Evolutionary conservation across 2,888 invertebrate species (phyloP), one percentile per base, ranked within the genome.

Genomic region (Patella caerulea): DNA sequence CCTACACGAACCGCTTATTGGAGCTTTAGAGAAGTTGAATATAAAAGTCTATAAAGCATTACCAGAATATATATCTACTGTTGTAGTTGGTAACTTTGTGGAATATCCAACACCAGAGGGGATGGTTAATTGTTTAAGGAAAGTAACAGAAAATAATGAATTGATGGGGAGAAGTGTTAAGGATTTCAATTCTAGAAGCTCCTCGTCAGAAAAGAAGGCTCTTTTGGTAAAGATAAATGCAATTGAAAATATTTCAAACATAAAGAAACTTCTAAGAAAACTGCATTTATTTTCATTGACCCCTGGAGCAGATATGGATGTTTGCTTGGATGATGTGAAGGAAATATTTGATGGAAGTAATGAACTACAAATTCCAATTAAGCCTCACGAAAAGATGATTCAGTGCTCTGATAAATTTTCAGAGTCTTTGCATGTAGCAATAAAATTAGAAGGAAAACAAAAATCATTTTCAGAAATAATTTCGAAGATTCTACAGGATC

Each of bases 21-120:
- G 45, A 45, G 45, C 45, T 45, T 45, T 45, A 45, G 24, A 65
- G 14, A 65, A 65, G 12, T 14, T 65, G 19, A 24, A 24, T 24
- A 24, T 65, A 19, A 65, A 65, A 3, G 24, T 65, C 24, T 12
- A 24, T 24, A 65, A 3, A 9, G n/a, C 65, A 65, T 24, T 65
- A 11, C 24, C 65, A 24, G 24, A 65, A 24, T 12, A 19, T 12
- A 65, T 65, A 65, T 65, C 65, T 12, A 14, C 11, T 24, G 12
- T 24, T 4, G 52, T 81, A 3, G 54, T 74, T 34, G 81, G 81
- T 29, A 19, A 29, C 3, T 29, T 75, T 45, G 70, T 81, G 24
- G 59, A 78, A 24, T 77, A 72, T 59, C 78, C 81, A n/a, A 75
- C 74, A 15, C 15, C 71, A 55, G 54, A 75, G 15, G 81, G 77